Evolutionary conservation across 2,113 vertebrate genomes (phyloP), one percentile per base, ranked within the genome.

Genomic region (Cyanoliseus patagonus): DNA sequence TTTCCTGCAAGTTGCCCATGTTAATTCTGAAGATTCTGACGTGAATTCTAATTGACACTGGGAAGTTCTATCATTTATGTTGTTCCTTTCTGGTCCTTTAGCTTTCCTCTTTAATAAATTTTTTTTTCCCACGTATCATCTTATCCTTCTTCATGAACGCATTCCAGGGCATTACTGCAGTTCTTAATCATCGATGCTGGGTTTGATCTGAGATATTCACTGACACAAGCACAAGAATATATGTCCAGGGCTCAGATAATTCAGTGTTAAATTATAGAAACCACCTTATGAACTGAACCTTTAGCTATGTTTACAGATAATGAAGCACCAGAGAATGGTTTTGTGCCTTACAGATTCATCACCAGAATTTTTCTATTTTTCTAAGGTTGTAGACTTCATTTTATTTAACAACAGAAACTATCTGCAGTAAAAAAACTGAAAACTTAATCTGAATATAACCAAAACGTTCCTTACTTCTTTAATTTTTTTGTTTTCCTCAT

Each of bases 61-160:
- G 44, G n/a, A 31, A 90, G 85, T 92, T 33, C 17, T 39, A 59
- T 64, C 42, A 64, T 81, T 82, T 66, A 42, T 57, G 16, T 20
- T 57, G 6, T 63, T 88, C 18, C 41, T 66, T 85, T 31, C 22
- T 69, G 23, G 16, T 47, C 31, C n/a, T 59, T 67, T 35, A 63
- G 7, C 74, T 88, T 86, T 35, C 20, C 44, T 66, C 20, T 66
- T 31, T 66, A 55, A 69, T 7, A 49, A 20, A 37, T 62, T 17
- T 25, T 15, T 52, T 15, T 1, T 1, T 0, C 1, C 9, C 13
- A 6, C 17, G 2, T 53, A n/a, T 91, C 22, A 35, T 70, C 16
- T 68, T 73, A 41, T 27, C 17, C 4, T 82, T 42, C 20, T 79
- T 92, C n/a, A 39, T 16, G 17, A 63, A 41, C 16, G 23, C 17